phyloP scores from a whole-genome alignment of 2,113 vertebrate genomes.

The Monarcha castaneiventris region DNA sequence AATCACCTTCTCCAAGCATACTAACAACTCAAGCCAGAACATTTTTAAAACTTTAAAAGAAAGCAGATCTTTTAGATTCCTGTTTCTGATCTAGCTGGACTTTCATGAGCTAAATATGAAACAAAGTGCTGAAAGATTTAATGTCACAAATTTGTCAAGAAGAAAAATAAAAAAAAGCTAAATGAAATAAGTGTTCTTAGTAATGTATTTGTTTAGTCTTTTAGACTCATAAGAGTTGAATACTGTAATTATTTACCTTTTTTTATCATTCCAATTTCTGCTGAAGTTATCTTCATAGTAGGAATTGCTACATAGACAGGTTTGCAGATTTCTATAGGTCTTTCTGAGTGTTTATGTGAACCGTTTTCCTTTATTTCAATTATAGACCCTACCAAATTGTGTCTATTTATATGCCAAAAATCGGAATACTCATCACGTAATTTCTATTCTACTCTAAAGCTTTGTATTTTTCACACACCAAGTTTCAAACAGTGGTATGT shows the following conservation, averaged over 20 bases:
- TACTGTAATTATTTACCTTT: neutral
- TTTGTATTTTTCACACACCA: neutral
- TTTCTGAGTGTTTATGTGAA: neutral
- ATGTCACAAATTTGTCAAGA: neutral
- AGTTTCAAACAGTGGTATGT: neutral
- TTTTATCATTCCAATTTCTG: neutral
- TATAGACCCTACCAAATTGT: neutral
- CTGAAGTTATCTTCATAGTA: neutral
- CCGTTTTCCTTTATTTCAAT: neutral
- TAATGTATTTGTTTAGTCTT: neutral
- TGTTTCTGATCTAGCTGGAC: neutral
- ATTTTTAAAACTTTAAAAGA: neutral
- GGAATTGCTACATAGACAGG: neutral
- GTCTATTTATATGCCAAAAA: neutral
- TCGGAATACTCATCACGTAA: neutral
- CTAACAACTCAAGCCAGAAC: neutral
- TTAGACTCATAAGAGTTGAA: neutral
- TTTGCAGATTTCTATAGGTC: neutral
- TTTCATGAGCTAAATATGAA: neutral
- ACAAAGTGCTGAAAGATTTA: neutral
- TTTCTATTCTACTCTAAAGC: neutral
- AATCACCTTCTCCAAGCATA: neutral
- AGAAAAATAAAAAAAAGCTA: neutral
- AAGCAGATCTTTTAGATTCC: neutral
- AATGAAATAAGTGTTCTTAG: neutral